Conservation (phyloP, 2,888 invertebrate species). For the Parnassius smintheus region DNA sequence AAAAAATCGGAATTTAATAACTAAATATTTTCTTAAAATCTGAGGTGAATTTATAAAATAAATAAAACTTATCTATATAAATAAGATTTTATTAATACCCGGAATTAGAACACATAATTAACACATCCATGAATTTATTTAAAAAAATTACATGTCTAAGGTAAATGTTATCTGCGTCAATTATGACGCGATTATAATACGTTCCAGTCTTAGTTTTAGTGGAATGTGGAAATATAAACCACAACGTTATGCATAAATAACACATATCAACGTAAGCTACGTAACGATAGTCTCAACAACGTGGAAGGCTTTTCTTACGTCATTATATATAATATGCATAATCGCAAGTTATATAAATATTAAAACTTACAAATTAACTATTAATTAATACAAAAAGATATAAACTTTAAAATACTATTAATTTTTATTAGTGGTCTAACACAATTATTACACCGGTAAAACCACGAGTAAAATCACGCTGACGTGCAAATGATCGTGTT, state of each 20-base stretch:
- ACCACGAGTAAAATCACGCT: too few relatives aligned
- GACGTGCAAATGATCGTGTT: too few relatives aligned
- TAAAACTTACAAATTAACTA: constrained; percentile 25
- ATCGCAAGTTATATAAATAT: constrained; percentile 23
- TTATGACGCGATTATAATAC: constrained; percentile 33
- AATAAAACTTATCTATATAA: too few relatives aligned
- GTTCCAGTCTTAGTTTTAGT: constrained; percentile 41
- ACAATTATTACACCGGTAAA: too few relatives aligned
- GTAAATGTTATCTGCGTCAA: constrained; percentile 20
- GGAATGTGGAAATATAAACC: constrained; percentile 52
- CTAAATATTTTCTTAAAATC: too few relatives aligned
- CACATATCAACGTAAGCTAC: constrained; percentile 37
- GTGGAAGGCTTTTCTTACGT: constrained; percentile 38
- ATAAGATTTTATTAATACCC: neutral
- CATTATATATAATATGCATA: constrained; percentile 33
- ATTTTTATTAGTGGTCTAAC: too few relatives aligned
- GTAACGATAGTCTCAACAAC: constrained; percentile 32
- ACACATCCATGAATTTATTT: constrained; percentile 11
- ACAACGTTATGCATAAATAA: constrained; percentile 53
- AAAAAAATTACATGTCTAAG: constrained; percentile 13
- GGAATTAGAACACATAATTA: neutral
- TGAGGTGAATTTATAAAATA: too few relatives aligned
- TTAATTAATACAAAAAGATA: neutral
- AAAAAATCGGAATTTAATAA: too few relatives aligned
- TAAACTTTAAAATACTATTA: too few relatives aligned